Evolutionary conservation across 2,113 vertebrate species (phyloP), one percentile per base, ranked within the genome.

Genomic region (Stegastes partitus): DNA sequence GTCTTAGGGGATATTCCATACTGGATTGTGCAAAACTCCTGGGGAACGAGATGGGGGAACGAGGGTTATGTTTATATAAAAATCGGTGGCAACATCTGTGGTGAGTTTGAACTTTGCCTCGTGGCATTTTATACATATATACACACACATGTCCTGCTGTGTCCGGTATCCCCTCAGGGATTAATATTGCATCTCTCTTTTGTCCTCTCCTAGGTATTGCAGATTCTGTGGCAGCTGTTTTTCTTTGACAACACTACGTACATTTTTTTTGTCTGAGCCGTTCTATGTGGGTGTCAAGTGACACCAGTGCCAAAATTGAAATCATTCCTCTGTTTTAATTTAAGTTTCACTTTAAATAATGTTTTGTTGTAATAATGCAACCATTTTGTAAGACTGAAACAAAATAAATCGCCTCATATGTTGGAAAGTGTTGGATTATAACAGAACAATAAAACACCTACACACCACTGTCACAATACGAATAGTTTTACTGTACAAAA

Each of bases 21-120:
- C 85, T 97, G 98, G 97, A 97, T 98, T 23, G 96, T 99, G 14
- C 94, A 96, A 68, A 99, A 99, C 89, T 97, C 97, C 0, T 97
- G 97, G 98, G 97, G 97, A 7, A 87, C 77, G 0, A 55, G 92
- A 0, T 97, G 97, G 97, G 98, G 97, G 74, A 87, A 96, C n/a
- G 85, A 94, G 0, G 97, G 97, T 65, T 99, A 97, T 5, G 96
- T 94, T 71, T 95, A 69, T 79, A 91, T 98, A 42, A 97, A 97
- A 93, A 96, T 97, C 11, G 96, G 97, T 0, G 11, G 74, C 37
- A 96, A 97, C 51, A 5, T 97, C 53, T 99, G 97, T 58, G 97
- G 97, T 98, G 87, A 96, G 90, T 84, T 34, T 61, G 66, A 68
- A 23, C 55, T 55, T 23, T 50, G 22, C 14, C 44, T 69, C 15